Base-by-base conservation (phyloP, 1,140 invertebrate genomes). In the Drosophila sp. region DNA sequence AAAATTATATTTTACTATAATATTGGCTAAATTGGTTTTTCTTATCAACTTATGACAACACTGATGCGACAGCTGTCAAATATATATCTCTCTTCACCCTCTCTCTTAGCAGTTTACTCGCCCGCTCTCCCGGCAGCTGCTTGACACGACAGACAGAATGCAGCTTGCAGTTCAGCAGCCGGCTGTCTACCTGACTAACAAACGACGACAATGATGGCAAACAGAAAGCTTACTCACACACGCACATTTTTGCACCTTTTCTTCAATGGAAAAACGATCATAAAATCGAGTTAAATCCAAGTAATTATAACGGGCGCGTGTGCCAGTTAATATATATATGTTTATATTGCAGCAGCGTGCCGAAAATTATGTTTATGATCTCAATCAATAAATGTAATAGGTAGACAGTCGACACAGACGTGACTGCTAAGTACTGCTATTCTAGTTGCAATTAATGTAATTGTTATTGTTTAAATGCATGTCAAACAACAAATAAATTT, bases 251-350 rank as follows among this genome's bases (percentile, higher is more conserved):
- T 53, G 32, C 46, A 40, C 38, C 38, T 72, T 65, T 61, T 67
- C 41, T 70, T 82, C 38, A 71, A 78, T 71, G 75, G 65, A 74
- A 67, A 71, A 38, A 34, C 13, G 2, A 46, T 62, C 41, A 76
- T 80, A 80, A 72, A 80, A 76, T 45, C 8, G 7, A 13, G 11
- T 38, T 36, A 61, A 67, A 45, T 67, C 64, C 64, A 14, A 14
- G 34, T 61, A 48, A 73, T 69, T 69, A 69, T 36, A 56, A 36
- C 69, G 29, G 78, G 59, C 78, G 79, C 46, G 73, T 65, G 38
- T 50, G 34, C 36, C 29, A 21, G 57, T 48, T 59, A 59, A 61
- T 34, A 13, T 53, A 61, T 34, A 13, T 53, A 14, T 61, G 58
- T 61, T 61, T 61, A 36, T 59, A 54, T 62, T 69, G 64, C 56